These are phyloP conservation scores for Trissolcus japonicus DNA, from an alignment of 2,888 invertebrate genomes.

Conservation along the genomic window DNA sequence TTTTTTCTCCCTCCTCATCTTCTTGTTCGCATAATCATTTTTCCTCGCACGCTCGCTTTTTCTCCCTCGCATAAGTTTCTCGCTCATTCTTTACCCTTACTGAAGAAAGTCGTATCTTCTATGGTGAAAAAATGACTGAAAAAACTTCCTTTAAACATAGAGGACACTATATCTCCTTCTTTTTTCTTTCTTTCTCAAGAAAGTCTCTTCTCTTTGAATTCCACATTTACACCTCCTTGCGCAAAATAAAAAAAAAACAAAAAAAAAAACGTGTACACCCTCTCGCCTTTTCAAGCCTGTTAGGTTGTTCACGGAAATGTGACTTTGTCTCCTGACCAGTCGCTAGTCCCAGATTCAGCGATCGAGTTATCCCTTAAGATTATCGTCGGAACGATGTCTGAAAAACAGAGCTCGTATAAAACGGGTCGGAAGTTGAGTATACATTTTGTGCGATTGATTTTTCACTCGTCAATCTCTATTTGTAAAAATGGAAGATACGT, in stretches of 20 bases:
- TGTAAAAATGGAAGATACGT: slow-evolving; percentile 31
- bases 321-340: slow-evolving; percentile 30
- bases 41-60: slow-evolving; percentile 17
- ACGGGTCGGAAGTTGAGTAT: slow-evolving; percentile 43
- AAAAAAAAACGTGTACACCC: slow-evolving; percentile 27
- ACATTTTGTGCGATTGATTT: slow-evolving; percentile 44
- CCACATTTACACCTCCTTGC: slow-evolving; percentile 20
- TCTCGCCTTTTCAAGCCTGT: slow-evolving; percentile 3
- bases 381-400: slow-evolving; percentile 16
- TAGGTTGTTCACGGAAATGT: slow-evolving; percentile 9
- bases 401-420: slow-evolving; percentile 41
- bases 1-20: slow-evolving; percentile 13
- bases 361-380: slow-evolving; percentile 26
- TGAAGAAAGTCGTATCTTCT: slow-evolving; percentile 53
- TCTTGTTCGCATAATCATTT: background rate
- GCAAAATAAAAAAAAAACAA: no score
- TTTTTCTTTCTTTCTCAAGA: slow-evolving; percentile 14
- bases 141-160: slow-evolving; percentile 33
- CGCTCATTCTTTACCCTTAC: slow-evolving; percentile 20
- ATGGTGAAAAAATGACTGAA: slow-evolving; percentile 52
- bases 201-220: slow-evolving; percentile 25
- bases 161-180: slow-evolving; percentile 12
- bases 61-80: slow-evolving; percentile 20
- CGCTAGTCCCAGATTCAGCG: slow-evolving; percentile 24
- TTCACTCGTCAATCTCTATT: slow-evolving; percentile 5